Evolutionary conservation across 1,140 invertebrate genomes (phyloP).

Genomic region (Brachionus angularis): DNA sequence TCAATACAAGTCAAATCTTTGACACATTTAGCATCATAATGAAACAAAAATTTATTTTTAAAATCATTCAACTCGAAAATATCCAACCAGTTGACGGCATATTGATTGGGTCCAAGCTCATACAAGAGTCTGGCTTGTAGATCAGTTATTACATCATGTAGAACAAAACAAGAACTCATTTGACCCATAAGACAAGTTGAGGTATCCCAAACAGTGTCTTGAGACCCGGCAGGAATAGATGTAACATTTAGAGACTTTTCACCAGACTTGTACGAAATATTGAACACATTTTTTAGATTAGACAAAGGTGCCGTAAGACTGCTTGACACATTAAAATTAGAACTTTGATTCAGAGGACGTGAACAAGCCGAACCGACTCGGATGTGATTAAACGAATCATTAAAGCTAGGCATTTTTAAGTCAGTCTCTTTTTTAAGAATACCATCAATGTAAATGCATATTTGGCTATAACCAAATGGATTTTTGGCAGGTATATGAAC

Average conservation of each 20-base stretch:
- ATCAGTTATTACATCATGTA: conserved; percentile 32
- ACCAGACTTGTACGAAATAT: not conserved
- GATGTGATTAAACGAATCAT: not conserved
- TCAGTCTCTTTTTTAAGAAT: conserved; percentile 53
- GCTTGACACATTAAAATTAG: not conserved
- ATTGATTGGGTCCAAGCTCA: conserved; percentile 30
- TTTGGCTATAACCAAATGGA: conserved; percentile 65
- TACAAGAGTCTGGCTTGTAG: not conserved
- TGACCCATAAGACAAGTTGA: conserved; percentile 23
- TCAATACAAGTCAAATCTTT: conserved; percentile 14
- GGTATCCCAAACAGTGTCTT: conserved; percentile 20
- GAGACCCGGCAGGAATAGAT: not conserved
- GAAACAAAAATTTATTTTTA: conserved; percentile 44
- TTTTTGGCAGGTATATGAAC: conserved; percentile 62
- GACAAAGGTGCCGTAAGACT: conserved; percentile 30
- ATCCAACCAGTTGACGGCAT: conserved; percentile 26
- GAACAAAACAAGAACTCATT: conserved; percentile 31
- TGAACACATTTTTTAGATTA: conserved; percentile 29
- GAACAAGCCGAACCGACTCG: conserved; percentile 10
- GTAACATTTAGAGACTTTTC: conserved; percentile 12
- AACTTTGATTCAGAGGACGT: not conserved
- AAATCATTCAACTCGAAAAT: conserved; percentile 39
- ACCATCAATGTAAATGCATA: conserved; percentile 65
- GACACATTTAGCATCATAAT: conserved; percentile 40
- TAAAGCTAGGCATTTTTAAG: conserved; percentile 25